Base-by-base conservation (phyloP, 2,888 invertebrate species). In the Clostera curtula region DNA sequence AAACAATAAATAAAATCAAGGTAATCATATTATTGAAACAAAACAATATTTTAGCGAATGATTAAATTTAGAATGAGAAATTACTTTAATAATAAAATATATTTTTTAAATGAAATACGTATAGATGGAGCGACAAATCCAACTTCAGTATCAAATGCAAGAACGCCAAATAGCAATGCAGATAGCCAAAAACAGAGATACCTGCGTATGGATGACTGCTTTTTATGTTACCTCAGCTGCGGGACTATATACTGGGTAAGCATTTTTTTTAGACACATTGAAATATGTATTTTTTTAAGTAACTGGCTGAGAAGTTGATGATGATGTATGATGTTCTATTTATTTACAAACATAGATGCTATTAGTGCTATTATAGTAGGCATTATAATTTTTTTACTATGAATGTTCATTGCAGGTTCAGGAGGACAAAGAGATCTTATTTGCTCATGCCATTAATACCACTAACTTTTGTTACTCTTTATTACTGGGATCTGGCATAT, bases 71-170 rank as follows among this genome's bases (percentile, higher is more conserved):
- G 3, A n/a, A n/a, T n/a, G n/a, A n/a, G n/a, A n/a, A n/a, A n/a
- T n/a, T n/a, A n/a, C n/a, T n/a, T n/a, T n/a, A n/a, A n/a, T n/a
- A n/a, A n/a, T n/a, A n/a, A n/a, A n/a, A n/a, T 10, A 15, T 11
- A 5, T 24, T 14, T 19, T 18, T 12, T n/a, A 17, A 19, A 5
- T 11, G 4, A 16, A 5, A 20, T 20, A 28, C 7, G 43, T 56
- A 28, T 31, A 90, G 93, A 86, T 92, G 84, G 93, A 93, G 57
- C 83, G 93, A 34, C 92, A 93, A 76, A 89, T 93, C 41, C 92
- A 93, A 58, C 86, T 93, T 85, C 90, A 90, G 64, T 90, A 91
- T 67, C 91, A 92, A 69, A 88, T 93, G 79, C 86, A 92, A 55
- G 91, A 93, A 61, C 79, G 92, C 34, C 86, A 89, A 71, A 83